These are phyloP conservation scores for Zoanthus gigantus DNA, from an alignment of 92 coral and sea anemone genomes.

Conservation along the genomic window DNA sequence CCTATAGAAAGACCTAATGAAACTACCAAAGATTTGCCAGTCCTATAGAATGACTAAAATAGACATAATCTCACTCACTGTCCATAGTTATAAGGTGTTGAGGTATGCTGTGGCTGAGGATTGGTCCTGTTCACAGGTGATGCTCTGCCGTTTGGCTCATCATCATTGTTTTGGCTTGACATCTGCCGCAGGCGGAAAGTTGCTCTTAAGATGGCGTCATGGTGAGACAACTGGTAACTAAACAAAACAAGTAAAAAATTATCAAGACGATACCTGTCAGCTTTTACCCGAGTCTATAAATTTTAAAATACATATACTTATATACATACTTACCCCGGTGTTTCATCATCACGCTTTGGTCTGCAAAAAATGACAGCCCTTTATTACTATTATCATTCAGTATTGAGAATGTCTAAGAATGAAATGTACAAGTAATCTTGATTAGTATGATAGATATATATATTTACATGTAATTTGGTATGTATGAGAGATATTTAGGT, in stretches of 20 bases:
- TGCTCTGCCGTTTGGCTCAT: conserved; percentile 20
- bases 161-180: conserved; percentile 70
- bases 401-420: not conserved
- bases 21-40: not conserved
- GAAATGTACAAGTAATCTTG: too few species aligned
- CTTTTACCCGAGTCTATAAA: not conserved
- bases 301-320: too few species aligned
- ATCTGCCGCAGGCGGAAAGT: conserved; percentile 89
- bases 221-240: conserved; percentile 79
- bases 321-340: conserved; percentile 6
- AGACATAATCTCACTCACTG: conserved; percentile 61
- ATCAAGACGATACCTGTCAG: too few species aligned
- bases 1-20: too few species aligned
- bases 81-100: conserved; percentile 74
- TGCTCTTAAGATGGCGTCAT: conserved; percentile 81
- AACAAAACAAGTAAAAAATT: not conserved
- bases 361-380: conserved; percentile 5
- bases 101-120: conserved; percentile 67
- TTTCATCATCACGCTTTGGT: conserved; percentile 41
- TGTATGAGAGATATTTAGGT: too few species aligned
- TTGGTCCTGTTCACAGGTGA: conserved; percentile 31
- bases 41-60: not conserved
- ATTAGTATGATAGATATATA: too few species aligned
- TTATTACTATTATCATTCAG: not conserved
- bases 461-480: too few species aligned